Base-by-base conservation (phyloP, 2,113 vertebrate species). In the Muntiacus reevesi region DNA sequence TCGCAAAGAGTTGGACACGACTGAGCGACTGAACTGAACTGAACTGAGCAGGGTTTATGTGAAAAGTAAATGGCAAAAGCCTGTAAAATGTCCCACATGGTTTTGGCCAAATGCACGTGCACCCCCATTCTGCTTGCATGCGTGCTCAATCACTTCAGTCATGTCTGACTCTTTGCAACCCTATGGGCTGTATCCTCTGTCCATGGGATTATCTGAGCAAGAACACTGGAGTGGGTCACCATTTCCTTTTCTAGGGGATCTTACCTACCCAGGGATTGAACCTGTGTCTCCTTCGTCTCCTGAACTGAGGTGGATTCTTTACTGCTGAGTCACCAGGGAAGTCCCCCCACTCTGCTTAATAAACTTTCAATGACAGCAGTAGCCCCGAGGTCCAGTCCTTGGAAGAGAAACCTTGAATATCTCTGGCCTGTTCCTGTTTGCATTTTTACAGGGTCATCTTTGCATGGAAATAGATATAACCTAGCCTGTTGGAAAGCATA, bases 81-180 rank as follows among this genome's bases (percentile, higher is more conserved):
- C 7, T n/a, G 0, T 87, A 5, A 79, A 84, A 30, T 25, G 4
- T 15, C 43, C 2, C 25, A 3, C 1, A 0, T 16, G 25, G 33
- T 19, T 87, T 7, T 30, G 50, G 47, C 40, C 30, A 60, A 43
- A 17, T 19, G 40, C 50, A 9, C 12, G 5, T 59, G 81, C 3
- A 71, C 8, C 17, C 45, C 5, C 1, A 17, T 6, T 78, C 25
- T 5, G 25, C 43, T 14, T 45, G 71, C 11, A 14, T 3, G 36
- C 0, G 0, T 74, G 36, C 0, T 1, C 71, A 25, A 16, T 74
- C 71, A 25, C 21, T 43, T 27, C 10, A 74, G 21, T 43, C 67
- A 40, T 43, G 11, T 74, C 21, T 74, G 71, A 74, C 36, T 74
- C 36, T 74, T 74, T 43, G 36, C 11, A 0, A 43, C 19, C 2